A percentile compares a stretch with the other conserved stretches of the same genome.
These are phyloP conservation scores for Fregetta grallaria DNA, from an alignment of 2,113 vertebrate genomes.

Conservation along the genomic window DNA sequence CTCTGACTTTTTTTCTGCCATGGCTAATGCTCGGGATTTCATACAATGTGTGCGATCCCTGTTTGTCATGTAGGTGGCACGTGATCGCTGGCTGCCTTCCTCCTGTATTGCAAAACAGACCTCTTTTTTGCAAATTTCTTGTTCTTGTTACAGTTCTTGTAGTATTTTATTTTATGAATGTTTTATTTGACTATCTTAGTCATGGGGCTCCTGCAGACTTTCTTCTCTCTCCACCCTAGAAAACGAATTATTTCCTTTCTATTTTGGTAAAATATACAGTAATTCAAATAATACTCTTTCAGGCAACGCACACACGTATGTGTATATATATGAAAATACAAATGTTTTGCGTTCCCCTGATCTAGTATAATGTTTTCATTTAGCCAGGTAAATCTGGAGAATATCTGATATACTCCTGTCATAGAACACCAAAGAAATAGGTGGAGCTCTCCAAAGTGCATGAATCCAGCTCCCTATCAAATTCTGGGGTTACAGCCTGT, in stretches of 20 bases:
- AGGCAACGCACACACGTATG: too few species aligned
- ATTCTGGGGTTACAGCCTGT: too few species aligned
- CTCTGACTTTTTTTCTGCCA: neutral
- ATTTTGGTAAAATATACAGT: neutral
- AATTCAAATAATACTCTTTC: neutral
- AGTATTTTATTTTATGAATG: neutral
- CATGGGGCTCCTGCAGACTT: neutral
- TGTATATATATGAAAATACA: neutral
- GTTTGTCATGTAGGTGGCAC: neutral
- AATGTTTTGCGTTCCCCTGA: neutral
- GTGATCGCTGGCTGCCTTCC: neutral
- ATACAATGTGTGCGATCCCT: rapidly evolving
- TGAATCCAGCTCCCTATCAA: neutral
- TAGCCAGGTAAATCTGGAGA: neutral
- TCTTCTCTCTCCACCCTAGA: neutral
- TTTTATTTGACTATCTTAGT: neutral
- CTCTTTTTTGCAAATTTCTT: too few species aligned
- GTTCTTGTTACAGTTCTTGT: neutral
- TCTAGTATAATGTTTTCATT: neutral
- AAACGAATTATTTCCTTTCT: neutral
- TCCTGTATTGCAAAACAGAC: neutral
- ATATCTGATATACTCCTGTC: too few species aligned
- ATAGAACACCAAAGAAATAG: neutral
- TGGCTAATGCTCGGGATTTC: neutral
- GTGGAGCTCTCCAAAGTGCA: neutral